Percentiles rank a stretch among this genome's conserved stretches.
These are phyloP conservation scores for Trachelus troglodyta DNA, from an alignment of 2,888 invertebrate genomes.

Conservation along the genomic window DNA sequence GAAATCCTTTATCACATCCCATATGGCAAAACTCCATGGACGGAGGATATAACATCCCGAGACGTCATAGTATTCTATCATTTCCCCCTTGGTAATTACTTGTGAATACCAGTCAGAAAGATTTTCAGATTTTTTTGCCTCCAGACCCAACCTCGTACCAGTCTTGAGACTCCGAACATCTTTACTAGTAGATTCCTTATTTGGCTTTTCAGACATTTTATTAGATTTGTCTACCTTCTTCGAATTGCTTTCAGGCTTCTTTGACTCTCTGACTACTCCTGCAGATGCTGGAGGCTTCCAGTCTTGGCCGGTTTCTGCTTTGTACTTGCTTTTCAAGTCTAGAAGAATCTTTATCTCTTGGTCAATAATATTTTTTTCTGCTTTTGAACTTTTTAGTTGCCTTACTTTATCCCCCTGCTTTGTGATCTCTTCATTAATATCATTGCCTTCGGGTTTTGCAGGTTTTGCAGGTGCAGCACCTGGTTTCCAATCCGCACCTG, in stretches of 20 bases:
- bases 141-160: conserved; percentile 92
- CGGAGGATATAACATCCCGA: conserved; percentile 98
- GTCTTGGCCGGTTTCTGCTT: conserved; percentile 71
- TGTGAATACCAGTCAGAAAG: conserved; percentile 98
- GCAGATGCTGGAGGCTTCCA: conserved; percentile 49
- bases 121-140: conserved; percentile 92
- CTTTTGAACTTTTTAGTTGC: conserved; percentile 48
- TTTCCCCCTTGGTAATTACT: conserved; percentile 90
- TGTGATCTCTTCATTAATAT: conserved; percentile 46
- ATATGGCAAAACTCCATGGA: conserved; percentile 96
- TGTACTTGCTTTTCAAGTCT: conserved; percentile 74
- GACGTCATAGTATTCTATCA: conserved; percentile 99
- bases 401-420: conserved; percentile 35
- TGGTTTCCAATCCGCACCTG: conserved; percentile 68
- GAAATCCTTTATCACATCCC: conserved; percentile 91
- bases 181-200: conserved; percentile 58
- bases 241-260: conserved; percentile 42
- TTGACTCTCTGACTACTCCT: conserved; percentile 35
- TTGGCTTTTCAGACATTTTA: conserved; percentile 52
- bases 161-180: conserved; percentile 78
- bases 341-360: conserved; percentile 72
- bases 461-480: conserved; percentile 45
- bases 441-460: conserved; percentile 27
- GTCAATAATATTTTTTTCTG: conserved; percentile 65
- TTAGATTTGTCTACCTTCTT: conserved; percentile 33